Base-by-base conservation (phyloP, 2,888 invertebrate species). In the Volucella inflata region DNA sequence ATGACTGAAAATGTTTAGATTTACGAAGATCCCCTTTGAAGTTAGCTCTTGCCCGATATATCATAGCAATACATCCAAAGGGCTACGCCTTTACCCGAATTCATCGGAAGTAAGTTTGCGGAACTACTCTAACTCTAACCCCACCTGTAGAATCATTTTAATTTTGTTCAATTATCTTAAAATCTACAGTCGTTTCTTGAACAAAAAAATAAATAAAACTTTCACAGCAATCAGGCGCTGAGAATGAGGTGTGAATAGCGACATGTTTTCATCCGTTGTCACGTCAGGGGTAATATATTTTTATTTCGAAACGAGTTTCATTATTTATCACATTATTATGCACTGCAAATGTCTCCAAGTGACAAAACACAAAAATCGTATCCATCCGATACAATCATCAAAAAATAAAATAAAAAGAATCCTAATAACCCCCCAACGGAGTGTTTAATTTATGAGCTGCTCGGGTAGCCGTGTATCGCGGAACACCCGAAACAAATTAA, bases 401-500 rank as follows among this genome's bases (percentile, higher is more conserved):
- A 64, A 62, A 57, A 17, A 59, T 14, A 46, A 55, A 55, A 50
- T 14, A 46, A 55, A 55, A 50, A 16, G 57, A 64, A 75, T 71
- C 75, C 80, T 71, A 81, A 75, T 85, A 85, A 85, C 80, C 76
- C 80, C 76, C 81, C 75, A 48, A 51, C 71, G n/a, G 76, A 60
- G 71, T 59, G 75, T n/a, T 72, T 81, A 81, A 85, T 81, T 85
- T 85, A 85, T 81, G 76, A 44, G 36, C 67, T 77, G 46, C 67
- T 64, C 60, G 55, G 57, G 10, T 3, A 46, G 38, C 14, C 36
- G 38, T n/a, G 59, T 21, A 21, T 40, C 72, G 68, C 44, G 76
- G 70, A 79, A 85, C 80, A 80, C 84, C 80, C 81, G 72, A 76
- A 85, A 85, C 85, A 85, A 85, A 85, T 85, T 85, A 85, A 85